Percentiles rank a stretch among this genome's conserved stretches.
These are phyloP conservation scores for Sitobion miscanthi DNA, from an alignment of 1,140 invertebrate species.

Conservation along the genomic window DNA sequence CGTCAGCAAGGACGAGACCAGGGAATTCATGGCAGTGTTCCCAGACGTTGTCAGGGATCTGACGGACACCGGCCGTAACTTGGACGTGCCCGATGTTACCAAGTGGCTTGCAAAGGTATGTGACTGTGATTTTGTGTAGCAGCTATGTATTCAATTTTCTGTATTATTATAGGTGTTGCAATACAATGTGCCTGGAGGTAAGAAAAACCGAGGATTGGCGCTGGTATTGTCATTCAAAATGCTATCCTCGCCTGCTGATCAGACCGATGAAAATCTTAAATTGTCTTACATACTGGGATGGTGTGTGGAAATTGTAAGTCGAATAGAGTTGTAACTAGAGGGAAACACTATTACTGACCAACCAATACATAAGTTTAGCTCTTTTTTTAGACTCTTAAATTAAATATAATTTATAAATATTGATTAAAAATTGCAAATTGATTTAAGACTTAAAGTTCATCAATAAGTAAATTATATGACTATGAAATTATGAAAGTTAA, in stretches of 20 bases:
- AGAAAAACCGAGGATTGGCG: conserved; percentile 81
- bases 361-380: neutral
- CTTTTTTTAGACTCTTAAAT: neutral
- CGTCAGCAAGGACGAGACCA: conserved; percentile 77
- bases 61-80: conserved; percentile 73
- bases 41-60: conserved; percentile 84
- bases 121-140: too few species aligned
- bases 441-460: neutral
- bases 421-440: neutral
- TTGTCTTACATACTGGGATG: conserved; percentile 87
- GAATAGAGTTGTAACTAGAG: neutral
- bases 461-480: neutral
- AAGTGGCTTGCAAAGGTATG: conserved; percentile 80
- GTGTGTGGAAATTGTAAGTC: conserved; percentile 90
- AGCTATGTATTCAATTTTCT: neutral
- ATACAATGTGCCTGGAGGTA: conserved; percentile 81
- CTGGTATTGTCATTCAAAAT: conserved; percentile 81
- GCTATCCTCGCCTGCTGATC: conserved; percentile 66
- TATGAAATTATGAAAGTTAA: too few species aligned
- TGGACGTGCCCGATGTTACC: conserved; percentile 76
- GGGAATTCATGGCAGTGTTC: conserved; percentile 86
- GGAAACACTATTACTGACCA: neutral
- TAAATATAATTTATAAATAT: neutral
- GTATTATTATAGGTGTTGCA: conserved; percentile 69
- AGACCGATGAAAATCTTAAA: conserved; percentile 80